Evolutionary conservation across 2,888 invertebrate species (phyloP), one percentile per base, ranked within the genome.

Genomic region (Chrysolina americana): DNA sequence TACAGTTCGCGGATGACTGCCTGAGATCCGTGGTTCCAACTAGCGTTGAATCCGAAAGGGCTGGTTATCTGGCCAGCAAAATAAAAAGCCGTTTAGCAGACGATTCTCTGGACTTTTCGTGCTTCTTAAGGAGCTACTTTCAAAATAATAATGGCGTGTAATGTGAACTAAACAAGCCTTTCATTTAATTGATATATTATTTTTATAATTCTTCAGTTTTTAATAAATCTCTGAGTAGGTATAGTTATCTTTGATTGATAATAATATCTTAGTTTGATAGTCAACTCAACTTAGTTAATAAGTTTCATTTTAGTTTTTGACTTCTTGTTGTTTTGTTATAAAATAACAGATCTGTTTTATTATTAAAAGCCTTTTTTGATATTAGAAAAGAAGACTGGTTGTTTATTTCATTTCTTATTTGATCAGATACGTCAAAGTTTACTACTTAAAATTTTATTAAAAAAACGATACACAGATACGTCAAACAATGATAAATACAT

Each of bases 181-280:
- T 50, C 66, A 66, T 66, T 66, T 50, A 50, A 66, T 66, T 48
- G 66, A 50, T 66, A 66, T 66, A 48, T 66, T 66, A 48, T 66
- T 48, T 50, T 66, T 23, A 47, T 66, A 2, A 66, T 48, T 66
- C 47, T 66, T 11, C 21, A 48, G 48, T 66, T 23, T 28, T 50
- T 48, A 48, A 48, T 66, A 23, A 28, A 66, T 66, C 50, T 66
- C 66, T 50, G 48, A 50, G 48, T 66, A 66, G 66, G 23, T 48
- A 66, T 44, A 47, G 66, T 66, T 66, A 15, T 48, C 44, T 66
- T 66, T 15, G 15, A 66, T 11, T 48, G 28, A 66, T 50, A 21
- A 66, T 66, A 66, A 66, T 66, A 50, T 50, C 50, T 66, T 28
- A 66, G 66, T 66, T 66, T 48, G 21, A 48, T 66, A 10, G 28